Base-by-base conservation (phyloP, 2,113 vertebrate genomes). In the Boleophthalmus pectinirostris region DNA sequence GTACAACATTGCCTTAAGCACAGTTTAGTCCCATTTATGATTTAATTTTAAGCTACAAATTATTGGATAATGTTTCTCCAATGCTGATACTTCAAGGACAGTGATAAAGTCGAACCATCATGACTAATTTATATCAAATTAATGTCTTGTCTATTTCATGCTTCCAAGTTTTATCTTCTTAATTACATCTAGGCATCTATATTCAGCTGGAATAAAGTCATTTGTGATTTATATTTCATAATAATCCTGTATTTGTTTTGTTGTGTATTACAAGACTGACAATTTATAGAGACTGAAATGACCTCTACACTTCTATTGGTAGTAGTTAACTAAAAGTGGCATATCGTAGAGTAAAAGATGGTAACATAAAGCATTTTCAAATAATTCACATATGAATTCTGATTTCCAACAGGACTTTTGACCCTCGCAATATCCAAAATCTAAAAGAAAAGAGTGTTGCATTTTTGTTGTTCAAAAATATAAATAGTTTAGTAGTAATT, bases 31-130 rank as follows among this genome's bases (percentile, higher is more conserved):
- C 61, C 61, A 64, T 38, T 64, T 64, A 64, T 38, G 33, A 64
- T 38, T n/a, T 38, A 38, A 64, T 38, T 64, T 64, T 64, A 38
- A 64, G 33, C 29, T n/a, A n/a, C 61, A 64, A 64, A 64, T 64
- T 64, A 64, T 43, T 43, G 29, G 33, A 10, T 64, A 64, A 64
- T 64, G 33, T 43, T 43, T 64, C 33, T 64, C 61, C 18, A 64
- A 64, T 38, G 33, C 61, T 38, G 61, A n/a, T 64, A 38, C 61
- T 43, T 38, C 61, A 64, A 61, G 58, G 58, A 33, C 58, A 33
- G 24, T 61, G 58, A 33, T 33, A 33, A 61, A 61, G 58, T 33
- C 25, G 4, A 18, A 35, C 58, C 58, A 61, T 25, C 33, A 33
- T 2, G 11, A 58, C 23, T 24, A 58, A 58, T 58, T 24, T 61